phyloP scores from a whole-genome alignment of 2,888 invertebrate genomes.

The Tipula helvola region DNA sequence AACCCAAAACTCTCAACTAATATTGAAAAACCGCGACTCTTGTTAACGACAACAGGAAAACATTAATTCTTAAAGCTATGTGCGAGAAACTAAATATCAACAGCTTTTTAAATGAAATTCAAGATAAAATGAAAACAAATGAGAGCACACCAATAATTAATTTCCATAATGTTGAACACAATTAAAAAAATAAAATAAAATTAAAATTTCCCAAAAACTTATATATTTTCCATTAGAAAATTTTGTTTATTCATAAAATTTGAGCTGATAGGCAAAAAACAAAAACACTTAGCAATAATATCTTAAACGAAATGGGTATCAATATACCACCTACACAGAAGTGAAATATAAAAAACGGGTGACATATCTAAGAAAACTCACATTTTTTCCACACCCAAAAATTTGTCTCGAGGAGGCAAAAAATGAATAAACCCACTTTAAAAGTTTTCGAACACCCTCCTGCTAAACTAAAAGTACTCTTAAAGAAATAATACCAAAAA shows the following conservation, averaged over 20 bases:
- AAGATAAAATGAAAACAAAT: background rate
- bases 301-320: background rate
- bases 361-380: background rate
- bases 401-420: background rate
- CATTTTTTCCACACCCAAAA: background rate
- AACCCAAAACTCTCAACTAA: too few relatives aligned
- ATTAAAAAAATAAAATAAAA: background rate
- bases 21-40: too few relatives aligned
- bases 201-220: background rate
- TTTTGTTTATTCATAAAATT: too few relatives aligned
- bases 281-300: background rate
- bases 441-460: background rate
- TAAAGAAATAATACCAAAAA: background rate
- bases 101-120: too few relatives aligned
- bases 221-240: background rate
- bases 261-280: background rate
- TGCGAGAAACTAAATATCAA: too few relatives aligned
- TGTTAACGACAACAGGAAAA: too few relatives aligned
- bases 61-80: too few relatives aligned
- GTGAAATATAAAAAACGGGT: background rate
- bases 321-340: background rate
- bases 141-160: background rate
- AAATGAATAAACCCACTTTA: background rate
- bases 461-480: background rate
- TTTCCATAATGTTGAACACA: background rate